Base-by-base conservation (phyloP, 2,888 invertebrate genomes). In the Pandemis heparana region DNA sequence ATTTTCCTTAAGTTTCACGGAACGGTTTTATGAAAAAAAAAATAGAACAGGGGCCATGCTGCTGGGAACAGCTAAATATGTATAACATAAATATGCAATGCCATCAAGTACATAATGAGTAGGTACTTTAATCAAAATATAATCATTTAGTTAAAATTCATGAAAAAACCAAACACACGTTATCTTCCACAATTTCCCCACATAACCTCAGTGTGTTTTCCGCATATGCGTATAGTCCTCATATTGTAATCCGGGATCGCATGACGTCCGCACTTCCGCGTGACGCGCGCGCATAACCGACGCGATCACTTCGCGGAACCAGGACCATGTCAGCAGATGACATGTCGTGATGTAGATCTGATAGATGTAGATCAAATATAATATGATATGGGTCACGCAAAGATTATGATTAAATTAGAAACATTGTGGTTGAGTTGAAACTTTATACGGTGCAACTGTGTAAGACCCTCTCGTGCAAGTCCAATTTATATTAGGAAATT, bases 321-420 rank as follows among this genome's bases (percentile, higher is more conserved):
- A 69, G 59, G 62, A 61, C 51, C 43, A 23, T 38, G 56, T 18
- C 62, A 64, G 73, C 63, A 70, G 68, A 73, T 69, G 69, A 69
- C 74, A 70, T 74, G 65, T 68, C 73, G 41, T 69, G 73, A 73
- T 68, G 63, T 73, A 69, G n/a, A 59, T 69, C 59, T 73, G 51
- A 64, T 69, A 68, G 63, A 69, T 72, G 63, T 71, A 53, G 48
- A 51, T 61, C 43, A 53, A 18, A 70, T 53, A 71, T 53, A 53
- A 32, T 7, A 65, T 60, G 53, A 69, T 65, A 48, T 10, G 65
- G 48, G 65, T 51, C 65, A 65, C n/a, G 32, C 38, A 6, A 63
- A 12, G 16, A 65, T 18, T 51, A 38, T 18, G 10, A 56, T n/a
- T 56, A 12, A 56, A 56, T 56, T 56, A 56, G 56, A 56, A 23